phyloP scores from a whole-genome alignment of 2,113 vertebrate genomes.

The Phrynosoma platyrhinos region DNA sequence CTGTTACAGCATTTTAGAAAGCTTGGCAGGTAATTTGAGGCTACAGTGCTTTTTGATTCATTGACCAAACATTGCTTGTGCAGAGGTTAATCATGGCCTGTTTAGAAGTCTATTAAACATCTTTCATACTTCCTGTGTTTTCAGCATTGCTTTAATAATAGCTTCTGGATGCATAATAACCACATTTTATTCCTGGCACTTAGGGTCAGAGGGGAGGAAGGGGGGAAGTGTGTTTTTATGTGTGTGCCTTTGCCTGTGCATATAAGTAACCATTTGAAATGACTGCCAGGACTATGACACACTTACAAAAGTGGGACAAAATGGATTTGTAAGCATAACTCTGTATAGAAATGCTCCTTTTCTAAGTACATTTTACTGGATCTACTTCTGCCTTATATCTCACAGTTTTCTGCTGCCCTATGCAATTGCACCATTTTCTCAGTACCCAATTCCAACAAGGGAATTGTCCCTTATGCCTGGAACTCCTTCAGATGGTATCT shows the following conservation, averaged over 20 bases:
- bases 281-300: neutral
- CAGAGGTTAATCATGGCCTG: constrained; percentile 28
- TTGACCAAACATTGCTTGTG: constrained; percentile 35
- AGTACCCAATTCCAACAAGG: neutral
- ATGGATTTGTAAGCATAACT: neutral
- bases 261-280: constrained; percentile 21
- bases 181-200: constrained; percentile 16
- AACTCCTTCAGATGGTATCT: neutral
- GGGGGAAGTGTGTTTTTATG: neutral
- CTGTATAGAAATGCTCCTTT: neutral
- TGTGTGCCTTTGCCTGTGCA: neutral
- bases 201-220: constrained; percentile 6
- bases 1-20: constrained; percentile 30
- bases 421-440: neutral
- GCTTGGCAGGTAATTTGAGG: constrained; percentile 45
- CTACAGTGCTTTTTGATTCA: constrained; percentile 40
- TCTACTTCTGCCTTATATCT: too few relatives aligned
- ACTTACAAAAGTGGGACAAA: neutral
- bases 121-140: constrained; percentile 37
- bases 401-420: neutral
- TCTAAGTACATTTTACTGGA: neutral
- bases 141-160: constrained; percentile 14
- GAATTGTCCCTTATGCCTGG: neutral
- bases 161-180: constrained; percentile 31
- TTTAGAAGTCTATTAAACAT: constrained; percentile 48